These are phyloP conservation scores for Melinopterus prodromus DNA, from an alignment of 2,888 invertebrate species.

Conservation along the genomic window DNA sequence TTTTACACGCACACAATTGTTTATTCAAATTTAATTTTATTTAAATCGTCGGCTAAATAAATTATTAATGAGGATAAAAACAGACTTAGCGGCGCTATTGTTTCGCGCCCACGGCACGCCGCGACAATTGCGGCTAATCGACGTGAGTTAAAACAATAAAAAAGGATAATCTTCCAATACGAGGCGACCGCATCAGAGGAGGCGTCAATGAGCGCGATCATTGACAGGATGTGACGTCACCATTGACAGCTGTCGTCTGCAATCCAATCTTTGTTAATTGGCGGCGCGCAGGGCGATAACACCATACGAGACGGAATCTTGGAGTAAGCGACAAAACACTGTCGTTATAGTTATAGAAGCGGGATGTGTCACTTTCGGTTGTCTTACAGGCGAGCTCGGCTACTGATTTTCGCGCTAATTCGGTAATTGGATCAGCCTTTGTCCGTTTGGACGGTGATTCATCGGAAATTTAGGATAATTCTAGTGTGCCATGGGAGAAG, in stretches of 20 bases:
- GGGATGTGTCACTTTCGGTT: not conserved
- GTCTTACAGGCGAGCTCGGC: not conserved
- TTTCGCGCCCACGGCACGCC: not conserved
- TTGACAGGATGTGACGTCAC: constrained; percentile 57
- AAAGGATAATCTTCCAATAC: constrained; percentile 28
- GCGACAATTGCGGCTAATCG: constrained; percentile 23
- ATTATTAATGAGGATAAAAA: constrained; percentile 4
- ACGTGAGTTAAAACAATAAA: constrained; percentile 19
- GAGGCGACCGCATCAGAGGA: constrained; percentile 37
- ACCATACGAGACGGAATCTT: constrained; percentile 16
- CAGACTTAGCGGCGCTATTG: not conserved
- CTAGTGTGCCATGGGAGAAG: no score
- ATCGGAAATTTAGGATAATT: not conserved
- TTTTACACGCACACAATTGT: not conserved
- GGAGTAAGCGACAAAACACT: not conserved
- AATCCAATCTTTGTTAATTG: constrained; percentile 37
- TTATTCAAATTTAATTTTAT: not conserved
- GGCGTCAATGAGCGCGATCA: constrained; percentile 56
- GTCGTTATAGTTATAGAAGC: constrained; percentile 6
- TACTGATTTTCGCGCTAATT: not conserved
- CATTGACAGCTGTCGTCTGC: constrained; percentile 56
- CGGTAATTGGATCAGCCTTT: not conserved
- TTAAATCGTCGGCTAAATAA: not conserved
- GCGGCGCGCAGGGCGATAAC: constrained; percentile 20
- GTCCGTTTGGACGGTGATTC: not conserved